Base-by-base conservation (phyloP, 1,140 invertebrate species). In the Nasonia longicornis region DNA sequence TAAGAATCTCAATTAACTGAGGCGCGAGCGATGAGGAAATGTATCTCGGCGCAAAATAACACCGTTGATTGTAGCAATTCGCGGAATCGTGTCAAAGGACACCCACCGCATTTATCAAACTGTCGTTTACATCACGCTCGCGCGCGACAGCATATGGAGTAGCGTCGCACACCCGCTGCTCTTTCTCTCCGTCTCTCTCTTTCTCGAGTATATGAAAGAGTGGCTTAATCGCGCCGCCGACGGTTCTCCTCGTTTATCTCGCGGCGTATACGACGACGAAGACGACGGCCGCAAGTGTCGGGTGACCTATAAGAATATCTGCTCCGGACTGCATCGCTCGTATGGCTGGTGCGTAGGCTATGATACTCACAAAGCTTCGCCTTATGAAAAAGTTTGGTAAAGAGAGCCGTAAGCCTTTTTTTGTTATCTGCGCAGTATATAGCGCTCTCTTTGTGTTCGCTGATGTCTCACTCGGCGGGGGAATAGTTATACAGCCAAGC, bases 111-210 rank as follows among this genome's bases (percentile, higher is more conserved):
- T 78, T 82, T 82, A 82, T 82, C 81, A 58, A 58, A 69, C 42
- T 67, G 70, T 78, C 81, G 81, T 82, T 79, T 82, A 82, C 81
- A 79, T 79, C 81, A 29, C 42, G 22, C 52, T 79, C 71, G 26
- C 26, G 26, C 26, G 1, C 26, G 67, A 8, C 64, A 3, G 52
- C 20, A n/a, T 35, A 35, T 58, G 52, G 52, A 58, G 52, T 0
- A 26, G 72, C 64, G 71, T 80, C 79, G 45, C 16, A 22, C 48
- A 11, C 20, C n/a, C 48, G 48, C 77, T 26, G 69, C 8, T 63
- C 22, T 71, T 64, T 14, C 38, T 42, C 48, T 26, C 26, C 29
- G 26, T 38, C 77, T n/a, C 11, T 20, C 52, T 58, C 74, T 12
- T 64, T 14, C 38, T 42, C 48, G 20, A 35, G 22, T 26, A 81